These are phyloP conservation scores for Myrmophylax atrothorax DNA, from an alignment of 2,113 vertebrate species.

Conservation along the genomic window DNA sequence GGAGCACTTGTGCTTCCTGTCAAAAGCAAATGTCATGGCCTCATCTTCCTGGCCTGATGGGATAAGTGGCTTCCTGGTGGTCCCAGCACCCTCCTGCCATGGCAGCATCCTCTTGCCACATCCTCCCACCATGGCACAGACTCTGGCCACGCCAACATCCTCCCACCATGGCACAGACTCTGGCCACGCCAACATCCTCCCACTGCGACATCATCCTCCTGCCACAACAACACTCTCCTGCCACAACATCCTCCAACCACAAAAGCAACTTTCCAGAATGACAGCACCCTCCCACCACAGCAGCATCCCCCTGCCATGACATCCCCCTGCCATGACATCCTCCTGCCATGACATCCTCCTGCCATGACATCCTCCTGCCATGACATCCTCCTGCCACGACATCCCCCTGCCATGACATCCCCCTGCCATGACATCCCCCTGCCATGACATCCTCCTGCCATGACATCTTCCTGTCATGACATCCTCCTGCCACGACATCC, in stretches of 20 bases:
- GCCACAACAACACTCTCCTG: not conserved
- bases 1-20: not conserved
- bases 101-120: not conserved
- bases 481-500: fast-evolving
- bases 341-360: fast-evolving
- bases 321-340: not conserved
- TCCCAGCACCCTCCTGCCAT: not conserved
- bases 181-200: not conserved
- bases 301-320: too few relatives aligned
- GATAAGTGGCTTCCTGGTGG: fast-evolving
- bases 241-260: not conserved
- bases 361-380: fast-evolving
- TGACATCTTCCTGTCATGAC: fast-evolving
- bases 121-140: too few relatives aligned
- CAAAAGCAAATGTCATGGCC: fast-evolving
- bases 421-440: too few relatives aligned
- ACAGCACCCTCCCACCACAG: too few relatives aligned
- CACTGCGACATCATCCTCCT: fast-evolving
- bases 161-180: not conserved
- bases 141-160: not conserved
- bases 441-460: too few relatives aligned
- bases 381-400: too few relatives aligned
- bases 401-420: fast-evolving
- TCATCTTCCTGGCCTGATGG: fast-evolving
- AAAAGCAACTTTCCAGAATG: too few relatives aligned